A percentile compares a stretch with the other conserved stretches of the same genome.
phyloP scores from a whole-genome alignment of 2,113 vertebrate species.

The Agelaius tricolor region DNA sequence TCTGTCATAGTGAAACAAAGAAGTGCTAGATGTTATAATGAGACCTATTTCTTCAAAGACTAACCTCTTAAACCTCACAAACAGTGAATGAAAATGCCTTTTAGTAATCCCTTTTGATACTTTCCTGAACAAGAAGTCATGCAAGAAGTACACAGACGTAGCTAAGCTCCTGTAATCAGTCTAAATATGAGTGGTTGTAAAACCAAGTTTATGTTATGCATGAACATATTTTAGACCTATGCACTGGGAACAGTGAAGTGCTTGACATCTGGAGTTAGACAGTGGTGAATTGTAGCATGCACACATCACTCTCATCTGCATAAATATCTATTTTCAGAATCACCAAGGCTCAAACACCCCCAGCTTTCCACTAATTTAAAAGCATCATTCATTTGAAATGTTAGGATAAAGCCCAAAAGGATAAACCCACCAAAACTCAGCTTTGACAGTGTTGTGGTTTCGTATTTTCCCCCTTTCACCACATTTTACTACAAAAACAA shows the following conservation, averaged over 20 bases:
- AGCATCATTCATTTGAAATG: background rate
- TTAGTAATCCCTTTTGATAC: background rate
- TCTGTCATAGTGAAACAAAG: background rate
- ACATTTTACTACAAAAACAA: background rate
- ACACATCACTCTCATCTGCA: constrained; percentile 39
- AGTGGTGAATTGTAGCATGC: constrained; percentile 20
- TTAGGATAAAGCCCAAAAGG: background rate
- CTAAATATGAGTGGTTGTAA: background rate
- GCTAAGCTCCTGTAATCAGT: background rate
- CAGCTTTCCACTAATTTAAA: background rate
- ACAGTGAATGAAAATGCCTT: background rate
- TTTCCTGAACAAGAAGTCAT: background rate
- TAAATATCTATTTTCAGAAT: constrained; percentile 47
- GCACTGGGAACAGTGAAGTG: constrained; percentile 45
- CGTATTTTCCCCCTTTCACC: background rate
- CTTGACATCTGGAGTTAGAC: constrained; percentile 62
- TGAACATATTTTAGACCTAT: constrained; percentile 49
- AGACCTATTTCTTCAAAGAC: background rate
- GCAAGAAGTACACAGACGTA: background rate
- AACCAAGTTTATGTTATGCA: constrained; percentile 33
- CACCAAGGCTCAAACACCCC: background rate
- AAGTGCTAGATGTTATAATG: background rate
- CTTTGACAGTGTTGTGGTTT: background rate
- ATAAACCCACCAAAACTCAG: background rate
- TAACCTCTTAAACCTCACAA: background rate